Percentiles rank a stretch among this genome's conserved stretches.
Conservation (phyloP, 2,113 vertebrate genomes). For the Mormyrus lacerda region DNA sequence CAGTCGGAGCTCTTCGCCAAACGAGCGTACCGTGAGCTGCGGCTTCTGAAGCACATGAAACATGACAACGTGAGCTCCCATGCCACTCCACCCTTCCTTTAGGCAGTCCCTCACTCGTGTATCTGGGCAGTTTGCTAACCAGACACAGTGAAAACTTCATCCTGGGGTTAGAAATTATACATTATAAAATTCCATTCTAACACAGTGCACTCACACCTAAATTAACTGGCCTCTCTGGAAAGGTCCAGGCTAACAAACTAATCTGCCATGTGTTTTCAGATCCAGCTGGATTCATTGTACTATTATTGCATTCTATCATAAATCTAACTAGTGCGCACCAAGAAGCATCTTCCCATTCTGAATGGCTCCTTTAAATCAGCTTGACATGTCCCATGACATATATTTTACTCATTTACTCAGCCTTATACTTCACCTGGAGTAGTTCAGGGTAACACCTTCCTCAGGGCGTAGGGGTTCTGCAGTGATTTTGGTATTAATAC, state of each 20-base stretch:
- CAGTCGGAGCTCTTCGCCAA: constrained; percentile 94
- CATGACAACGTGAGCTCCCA: constrained; percentile 84
- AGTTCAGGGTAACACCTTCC: not conserved
- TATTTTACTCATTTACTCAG: not conserved
- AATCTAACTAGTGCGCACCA: not conserved
- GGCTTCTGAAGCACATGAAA: constrained; percentile 95
- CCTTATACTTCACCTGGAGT: not conserved
- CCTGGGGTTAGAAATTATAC: too few relatives aligned
- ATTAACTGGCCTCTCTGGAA: not conserved
- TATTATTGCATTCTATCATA: not conserved
- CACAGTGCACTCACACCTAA: not conserved
- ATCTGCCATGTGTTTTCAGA: not conserved
- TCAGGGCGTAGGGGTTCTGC: not conserved
- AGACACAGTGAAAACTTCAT: not conserved
- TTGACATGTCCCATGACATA: not conserved
- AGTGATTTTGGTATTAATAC: not conserved
- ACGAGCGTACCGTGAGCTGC: constrained; percentile 86
- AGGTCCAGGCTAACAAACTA: not conserved
- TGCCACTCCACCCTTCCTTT: not conserved
- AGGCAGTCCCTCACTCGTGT: not conserved
- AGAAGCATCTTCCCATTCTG: not conserved
- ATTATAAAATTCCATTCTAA: not conserved
- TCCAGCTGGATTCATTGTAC: not conserved
- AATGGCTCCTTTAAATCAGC: not conserved
- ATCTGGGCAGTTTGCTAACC: not conserved